These are phyloP conservation scores for Dufourea novaeangliae DNA, from an alignment of 1,140 invertebrate species.

Conservation along the genomic window DNA sequence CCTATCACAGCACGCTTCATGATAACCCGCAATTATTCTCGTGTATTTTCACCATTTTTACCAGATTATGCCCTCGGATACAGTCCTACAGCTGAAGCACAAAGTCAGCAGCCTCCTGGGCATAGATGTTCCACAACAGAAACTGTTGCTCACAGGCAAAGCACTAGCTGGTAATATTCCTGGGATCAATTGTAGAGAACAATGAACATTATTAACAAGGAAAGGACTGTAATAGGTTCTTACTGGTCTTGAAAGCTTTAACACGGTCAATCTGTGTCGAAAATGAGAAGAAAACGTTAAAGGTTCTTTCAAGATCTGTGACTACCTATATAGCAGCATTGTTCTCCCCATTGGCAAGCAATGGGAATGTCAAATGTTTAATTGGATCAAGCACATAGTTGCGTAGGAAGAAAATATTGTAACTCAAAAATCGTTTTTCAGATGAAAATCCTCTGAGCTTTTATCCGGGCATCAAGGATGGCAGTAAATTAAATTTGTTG, in stretches of 20 bases:
- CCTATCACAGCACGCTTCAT: not conserved
- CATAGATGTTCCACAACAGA: slow-evolving; percentile 76
- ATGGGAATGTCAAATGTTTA: no score
- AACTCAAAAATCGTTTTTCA: slow-evolving; percentile 61
- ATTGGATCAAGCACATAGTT: no score
- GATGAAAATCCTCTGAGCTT: slow-evolving; percentile 78
- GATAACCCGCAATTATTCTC: not conserved
- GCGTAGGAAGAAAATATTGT: not conserved
- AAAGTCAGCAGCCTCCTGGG: slow-evolving; percentile 75
- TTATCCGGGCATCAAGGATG: slow-evolving; percentile 80
- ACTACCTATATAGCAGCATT: no score
- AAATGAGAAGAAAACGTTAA: no score
- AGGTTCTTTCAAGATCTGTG: no score
- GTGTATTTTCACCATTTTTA: slow-evolving; percentile 1
- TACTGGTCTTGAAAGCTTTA: no score
- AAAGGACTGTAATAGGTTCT: no score
- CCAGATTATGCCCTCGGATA: slow-evolving; percentile 76
- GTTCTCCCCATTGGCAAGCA: no score
- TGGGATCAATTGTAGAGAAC: not conserved
- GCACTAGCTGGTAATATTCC: slow-evolving; percentile 71
- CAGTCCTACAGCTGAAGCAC: slow-evolving; percentile 75
- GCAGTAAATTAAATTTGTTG: slow-evolving; percentile 74
- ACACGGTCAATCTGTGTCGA: no score
- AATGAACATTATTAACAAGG: no score
- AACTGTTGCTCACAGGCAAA: slow-evolving; percentile 76